phyloP scores from a whole-genome alignment of 2,113 vertebrate species.

The Pygoscelis antarcticus region DNA sequence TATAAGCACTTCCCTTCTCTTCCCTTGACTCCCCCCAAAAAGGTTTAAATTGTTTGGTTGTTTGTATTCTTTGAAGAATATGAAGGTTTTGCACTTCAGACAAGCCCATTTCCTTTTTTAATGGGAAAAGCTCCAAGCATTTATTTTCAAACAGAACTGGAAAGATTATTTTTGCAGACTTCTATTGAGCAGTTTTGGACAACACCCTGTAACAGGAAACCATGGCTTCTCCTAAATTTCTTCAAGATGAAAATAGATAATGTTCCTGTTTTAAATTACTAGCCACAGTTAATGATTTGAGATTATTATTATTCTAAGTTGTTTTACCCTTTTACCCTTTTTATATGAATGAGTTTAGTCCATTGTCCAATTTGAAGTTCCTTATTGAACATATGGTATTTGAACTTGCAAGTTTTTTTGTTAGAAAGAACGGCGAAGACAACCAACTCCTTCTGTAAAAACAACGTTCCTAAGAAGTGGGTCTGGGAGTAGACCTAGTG shows the following conservation, averaged over 20 bases:
- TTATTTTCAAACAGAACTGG: constrained; percentile 78
- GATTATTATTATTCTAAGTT: constrained; percentile 58
- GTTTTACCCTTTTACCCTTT: constrained; percentile 66
- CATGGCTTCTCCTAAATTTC: constrained; percentile 83
- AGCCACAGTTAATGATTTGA: constrained; percentile 73
- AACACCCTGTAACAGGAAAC: constrained; percentile 92
- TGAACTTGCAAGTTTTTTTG: neutral
- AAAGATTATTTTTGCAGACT: constrained; percentile 90
- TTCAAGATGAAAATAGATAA: constrained; percentile 87
- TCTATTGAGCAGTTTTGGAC: constrained; percentile 80
- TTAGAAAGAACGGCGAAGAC: neutral
- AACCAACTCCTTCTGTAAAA: neutral
- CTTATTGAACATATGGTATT: neutral
- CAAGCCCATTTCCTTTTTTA: constrained; percentile 76
- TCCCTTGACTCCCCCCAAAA: neutral
- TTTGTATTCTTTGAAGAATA: constrained; percentile 54
- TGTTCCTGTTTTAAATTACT: constrained; percentile 74
- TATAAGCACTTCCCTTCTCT: neutral
- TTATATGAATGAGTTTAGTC: constrained; percentile 17
- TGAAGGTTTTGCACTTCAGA: constrained; percentile 44
- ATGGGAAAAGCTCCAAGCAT: constrained; percentile 73
- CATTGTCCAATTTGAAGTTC: neutral
- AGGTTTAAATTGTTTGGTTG: constrained; percentile 25
- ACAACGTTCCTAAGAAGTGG: neutral
- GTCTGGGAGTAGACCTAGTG: neutral